Evolutionary conservation across 2,797 vertebrate genomes (phyloP), one percentile per base, ranked within the genome.

Genomic region (Remorina albescens): DNA sequence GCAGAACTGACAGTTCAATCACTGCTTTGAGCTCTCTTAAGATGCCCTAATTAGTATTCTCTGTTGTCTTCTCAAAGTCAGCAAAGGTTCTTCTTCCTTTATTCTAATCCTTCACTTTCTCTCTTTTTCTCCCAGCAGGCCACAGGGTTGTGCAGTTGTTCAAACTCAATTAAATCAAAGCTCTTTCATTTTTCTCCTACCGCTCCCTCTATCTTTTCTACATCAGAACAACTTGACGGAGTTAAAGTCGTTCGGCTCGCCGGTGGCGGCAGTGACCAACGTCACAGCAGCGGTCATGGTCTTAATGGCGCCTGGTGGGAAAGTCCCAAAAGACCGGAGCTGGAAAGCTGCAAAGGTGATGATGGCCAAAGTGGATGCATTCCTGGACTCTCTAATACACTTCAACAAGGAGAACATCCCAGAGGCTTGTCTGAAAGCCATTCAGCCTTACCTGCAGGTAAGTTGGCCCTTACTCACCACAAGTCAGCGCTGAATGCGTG

Each of bases 351-450:
- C 96, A 0, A 98, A 94, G 79, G 90, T 93, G 21, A 84, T 95
- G 93, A 99, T 99, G 98, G 93, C 95, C 71, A 97, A 96, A 82
- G 96, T 98, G 4, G 98, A 99, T 19, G 0, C 90, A 1, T 99
- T 99, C 91, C 91, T 99, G 87, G 97, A 98, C 63, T 94, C 95
- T 4, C 86, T 99, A 53, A 54, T 97, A 65, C 93, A 93, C 75
- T 99, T 99, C 8, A 87, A 98, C 84, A 99, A 99, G 73, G 96
- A 99, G 90, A 96, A 96, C 83, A 97, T 99, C 81, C 97, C 96
- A 0, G 97, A 99, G 71, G 94, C 95, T 77, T 98, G 96, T 76
- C 95, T 99, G 19, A 96, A 95, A 85, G 96, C 97, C 54, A 95
- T 99, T 5, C 94, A 92, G 89, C 97, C 98, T 0, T 99, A 99